Evolutionary conservation across 2,113 vertebrate species (phyloP).

Genomic region (Calypte anna): DNA sequence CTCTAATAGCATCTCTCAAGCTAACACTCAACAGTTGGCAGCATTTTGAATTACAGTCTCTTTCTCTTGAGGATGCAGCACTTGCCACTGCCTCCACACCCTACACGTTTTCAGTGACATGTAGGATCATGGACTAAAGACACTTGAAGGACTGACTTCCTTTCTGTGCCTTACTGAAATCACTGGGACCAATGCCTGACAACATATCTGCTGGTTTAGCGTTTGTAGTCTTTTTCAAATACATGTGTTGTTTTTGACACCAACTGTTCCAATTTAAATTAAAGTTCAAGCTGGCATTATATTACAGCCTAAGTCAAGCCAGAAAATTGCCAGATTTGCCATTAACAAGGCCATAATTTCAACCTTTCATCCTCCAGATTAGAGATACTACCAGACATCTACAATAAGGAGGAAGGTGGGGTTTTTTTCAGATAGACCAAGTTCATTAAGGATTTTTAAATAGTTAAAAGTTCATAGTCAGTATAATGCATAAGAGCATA

Average conservation of each 20-base stretch:
- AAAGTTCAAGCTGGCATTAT: neutral
- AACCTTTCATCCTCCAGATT: neutral
- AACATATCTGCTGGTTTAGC: neutral
- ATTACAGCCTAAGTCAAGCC: neutral
- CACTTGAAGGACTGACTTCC: neutral
- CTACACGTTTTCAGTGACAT: fast-evolving
- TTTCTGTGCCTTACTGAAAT: neutral
- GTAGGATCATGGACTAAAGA: neutral
- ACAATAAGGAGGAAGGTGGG: neutral
- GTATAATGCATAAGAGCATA: fast-evolving
- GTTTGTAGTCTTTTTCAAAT: neutral
- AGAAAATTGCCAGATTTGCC: neutral
- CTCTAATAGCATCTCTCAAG: neutral
- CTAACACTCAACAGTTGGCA: neutral
- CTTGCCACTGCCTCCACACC: fast-evolving
- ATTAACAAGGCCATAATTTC: neutral
- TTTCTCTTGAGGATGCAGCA: neutral
- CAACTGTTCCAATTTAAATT: neutral
- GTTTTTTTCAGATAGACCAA: neutral
- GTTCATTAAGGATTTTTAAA: neutral
- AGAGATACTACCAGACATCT: neutral
- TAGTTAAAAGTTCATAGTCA: neutral
- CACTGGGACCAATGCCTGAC: neutral
- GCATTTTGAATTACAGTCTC: neutral
- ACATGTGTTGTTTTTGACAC: neutral